Evolutionary conservation across 2,113 vertebrate species (phyloP), one percentile per base, ranked within the genome.

Genomic region (Hydropotes inermis): DNA sequence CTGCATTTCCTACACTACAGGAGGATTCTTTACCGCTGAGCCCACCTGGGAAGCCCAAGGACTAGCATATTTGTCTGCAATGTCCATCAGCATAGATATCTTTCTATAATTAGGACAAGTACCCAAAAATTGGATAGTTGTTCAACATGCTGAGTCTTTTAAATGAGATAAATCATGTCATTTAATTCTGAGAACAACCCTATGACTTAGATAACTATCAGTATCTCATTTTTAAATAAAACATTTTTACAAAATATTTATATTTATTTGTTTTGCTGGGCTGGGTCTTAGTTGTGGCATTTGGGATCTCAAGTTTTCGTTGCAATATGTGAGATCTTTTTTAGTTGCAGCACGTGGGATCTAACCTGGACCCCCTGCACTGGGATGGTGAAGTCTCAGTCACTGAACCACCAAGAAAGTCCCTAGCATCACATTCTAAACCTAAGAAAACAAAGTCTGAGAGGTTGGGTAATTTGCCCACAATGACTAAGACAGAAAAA

Each of bases 331-430:
- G 11, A n/a, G 67, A 70, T 23, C n/a, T 5, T 39, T 70, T 70
- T 70, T 39, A 70, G 67, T 23, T 70, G 28, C 60, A 61, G 60
- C 14, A 61, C 0, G 1, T 61, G 60, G 28, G n/a, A 39, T 70
- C n/a, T 70, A 70, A 39, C 10, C n/a, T 0, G 0, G 67, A 23
- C 10, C n/a, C 19, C 67, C n/a, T 23, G 2, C n/a, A 39, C n/a
- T 39, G 67, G n/a, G 67, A 23, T 39, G 67, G 10, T 70, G 19
- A 17, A 21, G 64, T 70, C 64, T 36, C 19, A 70, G n/a, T 16
- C 67, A 70, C 19, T 70, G 67, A 19, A 39, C n/a, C 36, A 39
- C 19, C 19, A 39, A 23, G 5, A 21, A 70, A 39, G n/a, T 70
- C 67, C 67, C 67, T 39, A 70, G 67, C 10, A 70, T 57, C 64